Evolutionary conservation across 2,888 invertebrate genomes (phyloP), one percentile per base, ranked within the genome.

Genomic region (Cheilosia pagana): DNA sequence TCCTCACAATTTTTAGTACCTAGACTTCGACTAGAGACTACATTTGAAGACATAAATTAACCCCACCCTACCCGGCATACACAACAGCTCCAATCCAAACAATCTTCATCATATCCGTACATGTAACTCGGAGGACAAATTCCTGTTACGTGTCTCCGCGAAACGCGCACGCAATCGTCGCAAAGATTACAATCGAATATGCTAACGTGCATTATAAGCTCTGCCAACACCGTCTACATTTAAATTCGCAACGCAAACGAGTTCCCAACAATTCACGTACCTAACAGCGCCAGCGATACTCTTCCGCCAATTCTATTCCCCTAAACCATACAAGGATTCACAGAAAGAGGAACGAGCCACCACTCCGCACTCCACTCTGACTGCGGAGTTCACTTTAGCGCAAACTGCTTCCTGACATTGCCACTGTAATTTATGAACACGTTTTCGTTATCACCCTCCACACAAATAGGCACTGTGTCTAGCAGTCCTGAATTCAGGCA

Each of bases 131-230:
- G 55, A 72, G 77, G 72, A 83, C 72, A 83, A 83, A 77, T 83
- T 77, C 72, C 39, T 68, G 67, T 57, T 83, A 77, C 83, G 77
- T 82, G 82, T 77, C 57, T 48, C 55, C n/a, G 53, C 31, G 45
- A 35, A 77, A 76, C 53, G 71, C 53, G 71, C 71, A 83, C 77
- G 77, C 82, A 83, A 78, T 72, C 48, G 43, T 77, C 68, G 57
- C 74, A 65, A 77, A 68, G 72, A 82, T 78, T 74, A 83, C 63
- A 74, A 83, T 83, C 83, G 74, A 83, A 83, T 78, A 83, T 83
- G 77, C 82, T 83, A 74, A 83, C 83, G 62, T 78, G 63, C 83
- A 83, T 83, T 76, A 72, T 71, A 71, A 81, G 10, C 59, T 10
- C 50, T 25, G 23, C 59, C 59, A 16, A 31, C 50, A 39, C 3